Evolutionary conservation across 2,797 vertebrate species (phyloP), one percentile per base, ranked within the genome.

Genomic region (Enteromius anoplus): DNA sequence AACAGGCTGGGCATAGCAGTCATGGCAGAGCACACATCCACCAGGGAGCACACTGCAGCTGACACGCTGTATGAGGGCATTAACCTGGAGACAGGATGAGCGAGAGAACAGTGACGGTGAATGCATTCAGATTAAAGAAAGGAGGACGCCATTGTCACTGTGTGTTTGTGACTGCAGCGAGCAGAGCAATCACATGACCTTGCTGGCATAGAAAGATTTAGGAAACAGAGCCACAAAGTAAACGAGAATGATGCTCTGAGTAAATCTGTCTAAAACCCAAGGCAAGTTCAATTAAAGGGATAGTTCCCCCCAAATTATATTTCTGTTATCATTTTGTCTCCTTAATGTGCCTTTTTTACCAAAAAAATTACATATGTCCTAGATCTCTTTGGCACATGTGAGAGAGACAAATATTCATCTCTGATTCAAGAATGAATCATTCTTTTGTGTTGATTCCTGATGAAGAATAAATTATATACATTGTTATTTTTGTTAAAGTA

Each of bases 101-200:
- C 76, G 76, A 76, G 72, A 68, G 23, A 86, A 83, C 75, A 91
- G 90, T 89, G 90, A 84, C 88, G 81, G 90, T 64, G 78, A 89
- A 87, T 87, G 91, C 89, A 90, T 89, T 88, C 86, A 87, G 85
- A 86, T 86, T 84, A 86, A 84, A 91, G 93, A 88, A 92, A 92
- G 86, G 91, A 93, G 92, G 93, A 90, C 89, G 89, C 86, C 65
- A 91, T 91, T 95, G 94, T 95, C 94, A 94, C 91, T 92, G 91
- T 81, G 80, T 73, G 91, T 95, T 95, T 94, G 90, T 91, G 78
- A 87, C 70, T 84, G 75, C n/a, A 84, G 78, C 65, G 75, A 40
- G 62, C 65, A 77, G 65, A 79, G 83, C 69, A 90, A 88, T 90
- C 90, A 90, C 88, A 86, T 89, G 88, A 90, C 88, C 87, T 84